Evolutionary conservation across 1,140 invertebrate species (phyloP), one percentile per base, ranked within the genome.

Genomic region (Nebria ingens): DNA sequence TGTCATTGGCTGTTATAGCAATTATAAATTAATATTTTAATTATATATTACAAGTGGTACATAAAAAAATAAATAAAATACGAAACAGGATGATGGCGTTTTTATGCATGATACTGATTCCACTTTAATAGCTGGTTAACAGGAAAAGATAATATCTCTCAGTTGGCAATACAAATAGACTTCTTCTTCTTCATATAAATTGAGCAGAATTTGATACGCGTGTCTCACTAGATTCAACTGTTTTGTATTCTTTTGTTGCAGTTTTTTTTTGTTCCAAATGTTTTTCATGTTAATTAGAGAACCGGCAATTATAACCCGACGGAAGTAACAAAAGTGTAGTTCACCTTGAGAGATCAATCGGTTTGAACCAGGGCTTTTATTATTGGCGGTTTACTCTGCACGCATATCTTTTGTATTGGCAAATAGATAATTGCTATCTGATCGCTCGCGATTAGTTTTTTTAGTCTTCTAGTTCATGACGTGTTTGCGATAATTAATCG

Each of bases 1-100:
- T n/a, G n/a, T n/a, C n/a, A n/a, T n/a, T n/a, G n/a, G n/a, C n/a
- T n/a, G n/a, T n/a, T n/a, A n/a, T n/a, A n/a, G n/a, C n/a, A n/a
- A n/a, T 34, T n/a, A 34, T 34, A 34, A 34, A 34, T 34, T 34
- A 34, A 34, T 34, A 34, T 34, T 34, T 34, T 34, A 34, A 34
- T 34, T 34, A 34, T 34, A 34, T n/a, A 34, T n/a, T n/a, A n/a
- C 25, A 6, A 34, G 25, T n/a, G 6, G 25, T 9, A 34, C 25
- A n/a, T n/a, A n/a, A n/a, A n/a, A n/a, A n/a, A n/a, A n/a, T n/a
- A n/a, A n/a, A n/a, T n/a, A 34, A 34, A 34, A 34, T 9, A 34
- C 25, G 25, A n/a, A 34, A 34, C 25, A 34, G 25, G 25, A 34
- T n/a, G 25, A 34, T 9, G 25, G n/a, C 6, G 25, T 34, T 34